A percentile compares a stretch with the other conserved stretches of the same genome.
Evolutionary conservation across 92 coral and sea anemone genomes (phyloP).

Genomic region (Palythoa caribaeorum): DNA sequence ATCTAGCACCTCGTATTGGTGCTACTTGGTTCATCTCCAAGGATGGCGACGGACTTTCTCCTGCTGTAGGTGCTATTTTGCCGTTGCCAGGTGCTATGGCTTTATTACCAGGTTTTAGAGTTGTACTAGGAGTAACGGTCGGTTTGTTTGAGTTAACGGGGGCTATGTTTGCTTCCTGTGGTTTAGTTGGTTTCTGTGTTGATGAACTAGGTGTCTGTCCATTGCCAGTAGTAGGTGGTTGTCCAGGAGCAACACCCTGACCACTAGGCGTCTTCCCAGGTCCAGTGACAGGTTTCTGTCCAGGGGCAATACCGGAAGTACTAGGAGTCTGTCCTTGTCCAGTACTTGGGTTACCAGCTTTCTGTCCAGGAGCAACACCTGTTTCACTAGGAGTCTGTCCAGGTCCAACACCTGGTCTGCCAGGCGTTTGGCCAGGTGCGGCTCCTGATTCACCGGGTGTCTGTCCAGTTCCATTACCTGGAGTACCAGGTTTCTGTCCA

Average conservation of each 20-base stretch:
- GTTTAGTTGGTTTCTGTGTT: not conserved
- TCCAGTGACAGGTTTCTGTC: constrained; percentile 5
- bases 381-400: not conserved
- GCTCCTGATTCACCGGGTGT: constrained; percentile 9
- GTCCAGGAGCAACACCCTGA: not conserved
- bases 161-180: not conserved
- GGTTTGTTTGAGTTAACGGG: not conserved
- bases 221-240: not conserved
- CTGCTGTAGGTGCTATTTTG: not conserved
- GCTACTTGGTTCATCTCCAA: constrained; percentile 10
- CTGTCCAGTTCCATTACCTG: constrained; percentile 11
- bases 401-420: not conserved
- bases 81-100: constrained; percentile 21
- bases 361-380: not conserved
- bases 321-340: constrained; percentile 15
- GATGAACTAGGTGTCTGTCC: constrained; percentile 24
- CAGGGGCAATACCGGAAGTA: constrained; percentile 32
- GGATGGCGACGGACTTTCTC: not conserved
- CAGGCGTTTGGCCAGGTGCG: not conserved
- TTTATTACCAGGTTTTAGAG: not conserved
- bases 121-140: not conserved
- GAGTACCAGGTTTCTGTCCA: not conserved
- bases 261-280: not conserved
- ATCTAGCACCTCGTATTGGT: not conserved
- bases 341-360: not conserved